These are phyloP conservation scores for Patella ulyssiponensis DNA, from an alignment of 2,888 invertebrate species.

Conservation along the genomic window DNA sequence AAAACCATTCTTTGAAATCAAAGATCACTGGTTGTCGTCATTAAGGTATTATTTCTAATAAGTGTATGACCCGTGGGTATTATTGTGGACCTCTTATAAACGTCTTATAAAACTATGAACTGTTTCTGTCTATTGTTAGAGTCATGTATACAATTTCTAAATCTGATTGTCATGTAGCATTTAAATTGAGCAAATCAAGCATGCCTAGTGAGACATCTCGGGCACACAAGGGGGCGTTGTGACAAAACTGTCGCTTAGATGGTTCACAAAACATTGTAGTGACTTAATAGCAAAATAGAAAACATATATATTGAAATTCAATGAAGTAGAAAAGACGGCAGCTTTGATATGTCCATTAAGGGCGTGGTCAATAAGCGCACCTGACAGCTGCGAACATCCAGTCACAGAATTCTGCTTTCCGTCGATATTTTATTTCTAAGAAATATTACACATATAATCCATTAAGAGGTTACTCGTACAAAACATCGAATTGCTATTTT, in stretches of 20 bases:
- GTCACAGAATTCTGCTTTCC: neutral
- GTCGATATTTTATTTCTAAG: too few species aligned
- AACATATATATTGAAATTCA: constrained; percentile 6
- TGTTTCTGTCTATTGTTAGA: too few species aligned
- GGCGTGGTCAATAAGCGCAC: constrained; percentile 10
- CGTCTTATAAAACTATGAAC: too few species aligned
- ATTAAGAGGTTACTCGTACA: too few species aligned
- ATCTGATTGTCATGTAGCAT: neutral
- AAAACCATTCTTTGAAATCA: too few species aligned
- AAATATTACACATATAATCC: too few species aligned
- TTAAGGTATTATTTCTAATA: too few species aligned
- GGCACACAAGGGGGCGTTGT: constrained; percentile 8
- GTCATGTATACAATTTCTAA: neutral
- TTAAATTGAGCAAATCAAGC: neutral
- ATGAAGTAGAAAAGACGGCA: neutral
- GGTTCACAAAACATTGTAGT: neutral
- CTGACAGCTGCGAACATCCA: neutral
- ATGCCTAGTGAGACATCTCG: neutral
- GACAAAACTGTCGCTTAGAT: neutral
- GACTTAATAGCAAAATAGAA: neutral
- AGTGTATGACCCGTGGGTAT: too few species aligned
- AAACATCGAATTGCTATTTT: too few species aligned
- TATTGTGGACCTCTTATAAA: too few species aligned
- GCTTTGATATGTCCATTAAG: neutral
- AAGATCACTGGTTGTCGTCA: too few species aligned